Base-by-base conservation (phyloP, 1,140 invertebrate genomes). In the Tetramorium simillimum region DNA sequence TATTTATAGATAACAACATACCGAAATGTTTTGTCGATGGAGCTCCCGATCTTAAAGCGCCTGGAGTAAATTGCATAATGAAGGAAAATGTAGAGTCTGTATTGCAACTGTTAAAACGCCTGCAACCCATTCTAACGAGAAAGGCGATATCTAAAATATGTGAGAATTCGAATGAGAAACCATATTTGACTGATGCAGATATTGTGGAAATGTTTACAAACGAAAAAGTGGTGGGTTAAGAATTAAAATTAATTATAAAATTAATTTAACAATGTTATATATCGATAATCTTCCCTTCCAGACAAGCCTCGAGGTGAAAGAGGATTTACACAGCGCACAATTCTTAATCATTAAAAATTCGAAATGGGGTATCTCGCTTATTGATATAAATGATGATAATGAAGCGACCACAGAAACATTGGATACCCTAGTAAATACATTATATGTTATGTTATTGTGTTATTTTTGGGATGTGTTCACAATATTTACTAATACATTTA, bases 341-440 rank as follows among this genome's bases (percentile, higher is more conserved):
- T 95, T 97, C n/a, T 93, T 97, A 18, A 95, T 97, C 16, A 95
- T 96, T n/a, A 95, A 96, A 65, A 97, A 97, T 94, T 96, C 97
- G 0, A 95, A 96, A 86, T 97, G 97, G 97, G 96, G 96, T 16
- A 95, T 97, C 12, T 95, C 95, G 88, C 93, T 97, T 2, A 93
- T 97, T 33, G 95, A 96, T 81, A 91, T 95, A 62, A 89, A 87
- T 92, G 93, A 95, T 33, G 91, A 93, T 49, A 90, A 93, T 73
- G 92, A 90, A 70, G 88, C 86, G 9, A 88, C 92, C 16, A 75
- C 84, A 5, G 92, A 95, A 85, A 87, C 94, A 70, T 76, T 93
- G 16, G 92, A 93, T 88, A 92, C 93, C 82, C 93, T 95, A 93
- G 95, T 95, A 88, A 73, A 51, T 86, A 70, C 65, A 72, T 62